phyloP scores from a whole-genome alignment of 2,888 invertebrate species.

The Galerucella calmariensis region DNA sequence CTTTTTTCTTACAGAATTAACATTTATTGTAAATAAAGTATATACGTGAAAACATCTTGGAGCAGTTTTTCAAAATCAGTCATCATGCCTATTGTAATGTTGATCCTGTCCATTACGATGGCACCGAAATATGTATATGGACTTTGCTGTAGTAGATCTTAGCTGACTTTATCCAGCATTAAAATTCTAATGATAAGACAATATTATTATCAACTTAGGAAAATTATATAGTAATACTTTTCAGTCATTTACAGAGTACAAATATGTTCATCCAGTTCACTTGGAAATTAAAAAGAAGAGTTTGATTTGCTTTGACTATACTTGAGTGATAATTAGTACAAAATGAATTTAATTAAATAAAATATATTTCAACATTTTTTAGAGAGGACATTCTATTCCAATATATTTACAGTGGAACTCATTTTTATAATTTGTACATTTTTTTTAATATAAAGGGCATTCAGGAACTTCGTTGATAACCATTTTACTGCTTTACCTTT shows the following conservation, averaged over 20 bases:
- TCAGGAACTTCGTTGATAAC: constrained; percentile 35
- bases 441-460: constrained; percentile 22
- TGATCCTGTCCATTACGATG: too few relatives aligned
- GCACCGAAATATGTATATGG: too few relatives aligned
- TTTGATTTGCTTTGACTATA: background rate
- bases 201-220: too few relatives aligned
- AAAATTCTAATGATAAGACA: too few relatives aligned
- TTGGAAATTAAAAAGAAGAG: background rate
- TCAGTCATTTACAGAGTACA: background rate
- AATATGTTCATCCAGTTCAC: background rate
- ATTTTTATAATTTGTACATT: constrained; percentile 33
- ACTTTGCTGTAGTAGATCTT: too few relatives aligned
- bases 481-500: constrained; percentile 47
- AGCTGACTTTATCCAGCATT: too few relatives aligned
- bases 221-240: too few relatives aligned
- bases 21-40: too few relatives aligned
- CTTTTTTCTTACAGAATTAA: too few relatives aligned
- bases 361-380: constrained; percentile 31
- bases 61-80: too few relatives aligned
- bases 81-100: too few relatives aligned
- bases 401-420: constrained; percentile 28
- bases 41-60: too few relatives aligned
- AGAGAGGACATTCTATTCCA: constrained; percentile 32
- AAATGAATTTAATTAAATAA: constrained; percentile 26
- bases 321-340: constrained; percentile 7